Evolutionary conservation across 2,888 invertebrate species (phyloP).

Genomic region (Phengaris alcon): DNA sequence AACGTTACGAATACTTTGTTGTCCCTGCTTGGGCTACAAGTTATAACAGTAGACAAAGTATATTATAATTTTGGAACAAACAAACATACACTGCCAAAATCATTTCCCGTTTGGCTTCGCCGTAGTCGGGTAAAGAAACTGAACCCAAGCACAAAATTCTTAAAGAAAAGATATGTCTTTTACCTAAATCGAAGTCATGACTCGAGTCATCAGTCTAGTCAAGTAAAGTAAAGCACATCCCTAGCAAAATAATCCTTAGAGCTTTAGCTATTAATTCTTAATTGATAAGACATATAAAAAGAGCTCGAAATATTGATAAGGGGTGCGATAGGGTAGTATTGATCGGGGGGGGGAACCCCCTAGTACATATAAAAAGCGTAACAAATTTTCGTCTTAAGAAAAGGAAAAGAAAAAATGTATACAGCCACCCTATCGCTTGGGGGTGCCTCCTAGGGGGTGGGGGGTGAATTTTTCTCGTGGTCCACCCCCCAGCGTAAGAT

Average conservation of each 20-base stretch:
- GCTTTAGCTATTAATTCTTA: slow-evolving; percentile 38
- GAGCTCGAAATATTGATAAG: slow-evolving; percentile 78
- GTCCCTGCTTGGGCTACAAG: no score
- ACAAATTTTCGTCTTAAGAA: slow-evolving; percentile 80
- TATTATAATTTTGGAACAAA: no score
- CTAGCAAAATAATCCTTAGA: slow-evolving; percentile 2
- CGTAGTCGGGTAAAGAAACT: no score
- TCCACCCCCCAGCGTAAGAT: slow-evolving; percentile 67
- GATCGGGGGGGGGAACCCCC: slow-evolving; percentile 64
- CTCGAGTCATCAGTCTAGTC: neutral
- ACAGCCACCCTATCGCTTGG: slow-evolving; percentile 64
- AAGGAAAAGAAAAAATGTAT: slow-evolving; percentile 79
- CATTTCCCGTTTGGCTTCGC: no score
- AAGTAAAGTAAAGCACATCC: slow-evolving; percentile 19
- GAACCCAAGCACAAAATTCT: no score
- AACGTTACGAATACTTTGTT: no score
- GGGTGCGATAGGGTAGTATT: slow-evolving; percentile 64
- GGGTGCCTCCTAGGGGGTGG: slow-evolving; percentile 45
- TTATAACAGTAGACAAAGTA: no score
- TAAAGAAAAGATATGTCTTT: no score
- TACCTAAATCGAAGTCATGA: neutral
- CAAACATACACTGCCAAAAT: no score
- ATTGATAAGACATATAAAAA: slow-evolving; percentile 56
- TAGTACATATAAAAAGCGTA: slow-evolving; percentile 76
- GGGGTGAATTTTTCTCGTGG: slow-evolving; percentile 70